Conservation (phyloP, 2,113 vertebrate species). For the Cavia porcellus region DNA sequence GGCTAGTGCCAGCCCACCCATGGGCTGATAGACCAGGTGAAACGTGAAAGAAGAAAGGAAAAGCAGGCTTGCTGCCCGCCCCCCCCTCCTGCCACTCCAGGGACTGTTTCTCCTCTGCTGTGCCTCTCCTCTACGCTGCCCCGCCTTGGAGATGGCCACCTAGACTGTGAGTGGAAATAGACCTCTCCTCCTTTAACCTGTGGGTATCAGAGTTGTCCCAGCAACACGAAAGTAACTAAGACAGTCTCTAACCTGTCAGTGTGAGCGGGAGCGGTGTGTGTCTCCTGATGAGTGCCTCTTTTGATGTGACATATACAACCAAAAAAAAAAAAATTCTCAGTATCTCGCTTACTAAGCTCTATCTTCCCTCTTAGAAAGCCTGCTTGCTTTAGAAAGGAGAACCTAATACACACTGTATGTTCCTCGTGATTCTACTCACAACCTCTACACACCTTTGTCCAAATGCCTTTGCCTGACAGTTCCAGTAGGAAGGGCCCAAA, state of each 20-base stretch:
- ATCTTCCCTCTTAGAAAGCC: neutral
- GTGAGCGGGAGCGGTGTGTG: too few species aligned
- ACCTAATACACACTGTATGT: rapidly evolving
- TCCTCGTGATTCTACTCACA: neutral
- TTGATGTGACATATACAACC: neutral
- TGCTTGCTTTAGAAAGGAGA: neutral
- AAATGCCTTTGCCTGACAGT: neutral
- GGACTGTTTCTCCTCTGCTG: neutral
- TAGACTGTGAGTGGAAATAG: neutral
- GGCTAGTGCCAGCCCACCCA: neutral
- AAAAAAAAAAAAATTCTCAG: neutral
- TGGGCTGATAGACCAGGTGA: neutral
- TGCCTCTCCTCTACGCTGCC: neutral
- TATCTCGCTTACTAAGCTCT: neutral
- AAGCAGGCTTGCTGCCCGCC: neutral
- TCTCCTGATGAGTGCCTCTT: neutral
- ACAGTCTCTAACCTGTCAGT: neutral
- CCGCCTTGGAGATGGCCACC: neutral
- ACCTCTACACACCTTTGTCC: neutral
- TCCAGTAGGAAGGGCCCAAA: neutral
- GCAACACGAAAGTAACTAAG: neutral
- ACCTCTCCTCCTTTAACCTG: neutral
- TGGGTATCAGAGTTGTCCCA: neutral
- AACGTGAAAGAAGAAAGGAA: neutral
- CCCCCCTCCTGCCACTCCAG: neutral